Evolutionary conservation across 2,888 invertebrate species (phyloP), one percentile per base, ranked within the genome.

Genomic region (Ypsolopha scabrella): DNA sequence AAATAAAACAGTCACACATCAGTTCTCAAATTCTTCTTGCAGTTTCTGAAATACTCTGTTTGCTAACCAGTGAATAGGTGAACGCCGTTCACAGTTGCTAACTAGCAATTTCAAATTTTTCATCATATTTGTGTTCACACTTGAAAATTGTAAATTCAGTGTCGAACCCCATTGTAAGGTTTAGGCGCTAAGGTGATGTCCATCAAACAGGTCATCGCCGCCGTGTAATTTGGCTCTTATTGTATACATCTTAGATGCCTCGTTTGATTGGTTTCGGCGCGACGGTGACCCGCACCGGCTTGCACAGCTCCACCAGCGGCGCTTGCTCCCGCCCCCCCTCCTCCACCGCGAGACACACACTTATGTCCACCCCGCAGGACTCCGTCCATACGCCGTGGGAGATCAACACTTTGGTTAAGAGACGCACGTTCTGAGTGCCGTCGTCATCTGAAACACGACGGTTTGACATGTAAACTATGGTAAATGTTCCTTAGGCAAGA

Each of bases 381-480:
- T 97, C 97, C 52, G 95, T 94, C 96, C 96, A 96, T 14, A 96
- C 95, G 61, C 94, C 94, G 75, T 96, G 96, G 0, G 97, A 97
- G 33, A 98, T 88, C 43, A 97, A 81, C 9, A 97, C 95, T 1
- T 94, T 94, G 0, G 97, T 96, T 36, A 94, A 87, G 24, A 98
- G 85, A 10, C 96, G 88, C 58, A 90, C 86, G 68, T 89, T 89
- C 53, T 88, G 85, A 0, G 88, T 89, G 58, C 86, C 85, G 59
- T 87, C 85, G 6, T 82, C 80, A 54, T 87, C 89, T 88, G 24
- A 24, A 8, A 10, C 39, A 41, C 7, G 9, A 67, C 71, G 55
- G 58, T 52, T 56, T 53, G 50, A 51, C 52, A 34, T 44, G 48
- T 51, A 14, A 43, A 11, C 10, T 45, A 14, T 10, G 95, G n/a